A percentile compares a stretch with the other conserved stretches of the same genome.
Evolutionary conservation across 1,140 invertebrate species (phyloP).

Genomic region (Scaptomyza montana): DNA sequence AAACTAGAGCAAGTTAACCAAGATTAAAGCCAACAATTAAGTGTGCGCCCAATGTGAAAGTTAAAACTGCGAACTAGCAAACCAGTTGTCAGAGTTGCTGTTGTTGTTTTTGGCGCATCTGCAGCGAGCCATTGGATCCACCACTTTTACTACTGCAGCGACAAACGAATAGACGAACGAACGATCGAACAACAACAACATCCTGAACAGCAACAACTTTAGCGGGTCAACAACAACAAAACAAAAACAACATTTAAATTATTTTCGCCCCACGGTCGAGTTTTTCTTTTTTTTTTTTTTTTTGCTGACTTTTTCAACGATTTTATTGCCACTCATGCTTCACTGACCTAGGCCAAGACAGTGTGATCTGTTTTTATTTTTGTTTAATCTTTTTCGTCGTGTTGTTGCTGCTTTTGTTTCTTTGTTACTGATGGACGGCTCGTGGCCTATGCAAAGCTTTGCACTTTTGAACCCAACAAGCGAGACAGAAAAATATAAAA

Average conservation of each 20-base stretch:
- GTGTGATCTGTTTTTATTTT: background rate
- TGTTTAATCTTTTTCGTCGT: background rate
- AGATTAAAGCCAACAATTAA: conserved; percentile 78
- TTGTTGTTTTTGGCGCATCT: conserved; percentile 54
- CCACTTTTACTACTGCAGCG: conserved; percentile 70
- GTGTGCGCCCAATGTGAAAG: conserved; percentile 76
- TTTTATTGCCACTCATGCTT: conserved; percentile 47
- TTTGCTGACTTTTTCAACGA: conserved; percentile 9
- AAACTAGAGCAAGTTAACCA: conserved; percentile 80
- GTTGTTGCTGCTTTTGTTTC: conserved; percentile 19
- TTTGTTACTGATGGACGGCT: conserved; percentile 12
- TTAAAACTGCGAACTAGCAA: conserved; percentile 61
- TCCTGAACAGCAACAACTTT: conserved; percentile 16
- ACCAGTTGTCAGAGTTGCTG: conserved; percentile 55
- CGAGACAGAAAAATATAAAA: conserved; percentile 2
- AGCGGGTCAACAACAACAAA: conserved; percentile 29
- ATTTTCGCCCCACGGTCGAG: conserved; percentile 34
- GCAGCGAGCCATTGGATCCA: conserved; percentile 36
- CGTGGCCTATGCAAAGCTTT: conserved; percentile 49
- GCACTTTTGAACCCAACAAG: conserved; percentile 58
- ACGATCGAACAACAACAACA: conserved; percentile 1
- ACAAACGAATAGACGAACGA: conserved; percentile 8
- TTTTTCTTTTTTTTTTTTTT: background rate
- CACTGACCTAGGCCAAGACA: conserved; percentile 76
- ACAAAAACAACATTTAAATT: conserved; percentile 18